Percentiles rank a stretch among this genome's conserved stretches.
Evolutionary conservation across 2,888 invertebrate species (phyloP).

Genomic region (Cantharis rufa): DNA sequence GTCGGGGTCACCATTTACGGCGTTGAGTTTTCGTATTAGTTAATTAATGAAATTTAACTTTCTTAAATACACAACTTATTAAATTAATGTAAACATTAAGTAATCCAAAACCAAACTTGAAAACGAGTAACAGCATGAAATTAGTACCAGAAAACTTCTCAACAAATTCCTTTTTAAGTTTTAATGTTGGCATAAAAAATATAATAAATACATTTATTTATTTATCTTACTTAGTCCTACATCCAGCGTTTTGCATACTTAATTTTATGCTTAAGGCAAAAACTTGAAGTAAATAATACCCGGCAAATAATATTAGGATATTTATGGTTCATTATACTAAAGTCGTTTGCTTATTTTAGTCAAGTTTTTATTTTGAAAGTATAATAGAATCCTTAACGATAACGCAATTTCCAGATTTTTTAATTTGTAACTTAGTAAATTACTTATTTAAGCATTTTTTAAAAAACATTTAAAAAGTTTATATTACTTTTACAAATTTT

Average conservation of each 20-base stretch:
- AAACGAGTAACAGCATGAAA: not conserved
- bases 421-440: not conserved
- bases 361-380: not conserved
- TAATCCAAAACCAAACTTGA: not conserved
- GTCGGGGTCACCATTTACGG: not conserved
- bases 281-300: conserved; percentile 1
- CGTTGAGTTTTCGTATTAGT: not conserved
- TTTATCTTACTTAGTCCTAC: not conserved
- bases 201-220: not conserved
- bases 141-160: not conserved
- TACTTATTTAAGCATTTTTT: not conserved
- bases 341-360: not conserved
- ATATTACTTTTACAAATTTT: not conserved
- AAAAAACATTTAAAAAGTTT: not conserved
- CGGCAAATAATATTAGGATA: not conserved
- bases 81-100: not conserved
- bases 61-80: not conserved
- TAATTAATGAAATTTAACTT: not conserved
- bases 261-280: not conserved
- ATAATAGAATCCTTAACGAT: not conserved
- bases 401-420: not conserved
- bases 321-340: not conserved
- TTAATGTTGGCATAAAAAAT: not conserved
- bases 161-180: not conserved
- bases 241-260: not conserved